These are phyloP conservation scores for Melanogrammus aeglefinus DNA, from an alignment of 2,797 vertebrate genomes.

Conservation along the genomic window DNA sequence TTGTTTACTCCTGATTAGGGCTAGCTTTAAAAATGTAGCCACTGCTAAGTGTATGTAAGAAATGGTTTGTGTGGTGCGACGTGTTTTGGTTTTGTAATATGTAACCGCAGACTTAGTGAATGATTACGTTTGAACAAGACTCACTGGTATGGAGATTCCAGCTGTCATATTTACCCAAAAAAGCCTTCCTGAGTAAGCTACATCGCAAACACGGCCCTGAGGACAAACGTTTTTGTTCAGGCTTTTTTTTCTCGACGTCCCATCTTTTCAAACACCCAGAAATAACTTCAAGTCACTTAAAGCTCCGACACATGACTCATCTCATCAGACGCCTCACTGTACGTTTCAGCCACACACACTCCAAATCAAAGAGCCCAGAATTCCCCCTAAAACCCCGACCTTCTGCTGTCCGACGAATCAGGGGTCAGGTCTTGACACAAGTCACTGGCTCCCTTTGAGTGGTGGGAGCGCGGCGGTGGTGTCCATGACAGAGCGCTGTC, in stretches of 20 bases:
- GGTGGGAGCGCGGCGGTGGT: constrained; percentile 44
- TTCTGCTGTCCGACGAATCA: constrained; percentile 24
- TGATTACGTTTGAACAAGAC: too few relatives aligned
- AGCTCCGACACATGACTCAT: neutral
- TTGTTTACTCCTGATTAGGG: too few relatives aligned
- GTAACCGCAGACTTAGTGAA: too few relatives aligned
- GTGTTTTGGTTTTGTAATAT: too few relatives aligned
- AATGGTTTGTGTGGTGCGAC: too few relatives aligned
- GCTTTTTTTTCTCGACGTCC: neutral
- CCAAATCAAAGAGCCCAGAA: neutral
- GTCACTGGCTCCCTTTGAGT: constrained; percentile 40
- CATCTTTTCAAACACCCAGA: neutral
- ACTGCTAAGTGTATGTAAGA: too few relatives aligned
- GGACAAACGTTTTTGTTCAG: neutral
- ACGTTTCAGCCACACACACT: neutral
- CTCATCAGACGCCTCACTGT: neutral
- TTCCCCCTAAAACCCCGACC: neutral
- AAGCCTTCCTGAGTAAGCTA: neutral
- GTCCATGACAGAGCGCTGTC: constrained; percentile 58
- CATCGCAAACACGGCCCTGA: neutral
- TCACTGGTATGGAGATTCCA: too few relatives aligned
- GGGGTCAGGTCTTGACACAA: constrained; percentile 36
- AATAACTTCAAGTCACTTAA: neutral
- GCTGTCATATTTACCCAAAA: neutral
- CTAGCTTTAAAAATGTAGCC: too few relatives aligned